These are phyloP conservation scores for Scaeva pyrastri DNA, from an alignment of 2,888 invertebrate genomes.

Conservation along the genomic window DNA sequence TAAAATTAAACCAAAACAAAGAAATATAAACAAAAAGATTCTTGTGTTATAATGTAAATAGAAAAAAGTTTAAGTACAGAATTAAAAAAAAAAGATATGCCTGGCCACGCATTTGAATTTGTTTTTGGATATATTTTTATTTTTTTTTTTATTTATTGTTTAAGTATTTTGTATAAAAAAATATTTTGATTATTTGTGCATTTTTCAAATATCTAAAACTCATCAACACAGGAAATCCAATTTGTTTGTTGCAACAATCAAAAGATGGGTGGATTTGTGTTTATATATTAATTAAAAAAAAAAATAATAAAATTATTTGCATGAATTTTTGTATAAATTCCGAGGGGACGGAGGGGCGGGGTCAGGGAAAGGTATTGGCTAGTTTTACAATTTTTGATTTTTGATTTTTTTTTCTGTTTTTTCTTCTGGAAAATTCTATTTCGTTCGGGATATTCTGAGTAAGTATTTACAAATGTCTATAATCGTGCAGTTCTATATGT, in stretches of 20 bases:
- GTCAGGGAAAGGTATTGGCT: slow-evolving; percentile 42
- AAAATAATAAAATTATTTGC: slow-evolving; percentile 25
- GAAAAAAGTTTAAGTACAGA: slow-evolving; percentile 56
- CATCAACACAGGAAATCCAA: slow-evolving; percentile 52
- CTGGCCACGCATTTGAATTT: slow-evolving; percentile 84
- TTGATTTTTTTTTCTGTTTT: not conserved
- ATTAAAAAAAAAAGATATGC: slow-evolving; percentile 79
- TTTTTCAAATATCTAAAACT: slow-evolving; percentile 50
- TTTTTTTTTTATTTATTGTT: slow-evolving; percentile 44
- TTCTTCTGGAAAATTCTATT: slow-evolving; percentile 26
- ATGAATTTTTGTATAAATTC: slow-evolving; percentile 28
- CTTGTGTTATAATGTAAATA: slow-evolving; percentile 77
- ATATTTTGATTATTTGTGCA: slow-evolving; percentile 64
- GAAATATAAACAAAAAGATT: slow-evolving; percentile 58
- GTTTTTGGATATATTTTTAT: slow-evolving; percentile 54
- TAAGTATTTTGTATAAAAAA: slow-evolving; percentile 51
- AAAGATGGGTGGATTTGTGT: slow-evolving; percentile 54
- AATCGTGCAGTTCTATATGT: slow-evolving; percentile 58
- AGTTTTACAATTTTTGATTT: slow-evolving; percentile 40
- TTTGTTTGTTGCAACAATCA: slow-evolving; percentile 54
- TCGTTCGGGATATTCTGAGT: slow-evolving; percentile 42
- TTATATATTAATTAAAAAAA: slow-evolving; percentile 26
- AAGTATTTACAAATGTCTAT: slow-evolving; percentile 54
- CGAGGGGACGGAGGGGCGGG: slow-evolving; percentile 16
- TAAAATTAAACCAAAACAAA: slow-evolving; percentile 62